Base-by-base conservation (phyloP, 2,113 vertebrate genomes). In the Megaceryle maxima region DNA sequence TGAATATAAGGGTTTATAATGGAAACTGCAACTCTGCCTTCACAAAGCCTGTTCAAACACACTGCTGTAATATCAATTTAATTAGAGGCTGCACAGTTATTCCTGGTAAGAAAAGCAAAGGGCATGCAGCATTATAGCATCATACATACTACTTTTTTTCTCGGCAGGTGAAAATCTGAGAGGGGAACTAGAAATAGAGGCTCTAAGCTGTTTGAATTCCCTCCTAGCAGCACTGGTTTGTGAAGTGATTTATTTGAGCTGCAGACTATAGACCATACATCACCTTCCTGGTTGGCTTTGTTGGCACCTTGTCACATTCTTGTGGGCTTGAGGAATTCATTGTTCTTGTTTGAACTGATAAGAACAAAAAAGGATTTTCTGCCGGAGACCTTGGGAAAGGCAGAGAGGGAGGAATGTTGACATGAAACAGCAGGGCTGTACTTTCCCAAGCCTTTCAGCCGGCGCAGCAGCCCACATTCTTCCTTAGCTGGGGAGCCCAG, bases 271-370 rank as follows among this genome's bases (percentile, higher is more conserved):
- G 95, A 95, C 97, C 96, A 98, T 98, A 98, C 95, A 98, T 98
- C 98, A 98, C 97, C 97, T 98, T 98, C 96, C 97, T 97, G 97
- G 98, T 98, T 98, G 98, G 97, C 97, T 98, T 98, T 98, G 98
- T 98, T 98, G 98, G 98, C 98, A 98, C 97, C 97, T 98, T 98
- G 98, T 98, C 98, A 98, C 98, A 98, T 98, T 98, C 98, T 98
- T 98, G 95, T 9, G 53, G 94, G 97, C 96, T 97, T 97, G 96
- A 98, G 98, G 97, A 98, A 98, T 98, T 98, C 98, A 98, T 98
- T 98, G 98, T 98, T 98, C 97, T 98, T 98, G 97, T 98, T 98
- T 98, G 97, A 98, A 98, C 98, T 98, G 98, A 98, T 98, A 98
- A 99, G 98, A 98, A 98, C 90, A 95, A 97, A 97, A 97, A 98